These are phyloP conservation scores for Paramisgurnus dabryanus DNA, from an alignment of 2,113 vertebrate genomes.

Conservation along the genomic window DNA sequence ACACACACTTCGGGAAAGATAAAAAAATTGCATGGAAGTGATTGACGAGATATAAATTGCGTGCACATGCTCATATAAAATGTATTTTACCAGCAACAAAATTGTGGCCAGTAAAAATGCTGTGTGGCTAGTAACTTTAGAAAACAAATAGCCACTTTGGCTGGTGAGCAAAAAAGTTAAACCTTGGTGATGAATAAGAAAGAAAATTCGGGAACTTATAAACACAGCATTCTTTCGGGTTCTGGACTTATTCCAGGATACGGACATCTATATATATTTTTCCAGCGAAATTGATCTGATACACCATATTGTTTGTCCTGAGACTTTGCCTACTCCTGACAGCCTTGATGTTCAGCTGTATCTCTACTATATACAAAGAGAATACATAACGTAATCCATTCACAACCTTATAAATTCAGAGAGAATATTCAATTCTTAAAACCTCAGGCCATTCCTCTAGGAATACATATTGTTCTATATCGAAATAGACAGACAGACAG, in stretches of 20 bases:
- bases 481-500: too few species aligned
- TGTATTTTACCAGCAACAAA: too few species aligned
- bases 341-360: neutral
- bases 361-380: constrained; percentile 5
- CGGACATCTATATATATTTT: neutral
- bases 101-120: too few species aligned
- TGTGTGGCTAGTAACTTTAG: too few species aligned
- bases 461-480: neutral
- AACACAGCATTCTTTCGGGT: neutral
- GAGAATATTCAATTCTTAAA: constrained; percentile 17
- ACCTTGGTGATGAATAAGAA: too few species aligned
- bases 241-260: neutral
- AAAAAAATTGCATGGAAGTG: too few species aligned
- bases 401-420: constrained; percentile 13
- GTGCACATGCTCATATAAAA: too few species aligned
- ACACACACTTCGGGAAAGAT: too few species aligned
- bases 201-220: too few species aligned
- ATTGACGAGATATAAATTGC: too few species aligned
- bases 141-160: too few species aligned
- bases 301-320: constrained; percentile 9
- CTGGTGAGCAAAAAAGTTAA: too few species aligned
- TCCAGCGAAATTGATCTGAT: neutral
- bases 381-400: constrained; percentile 6
- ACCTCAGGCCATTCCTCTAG: neutral
- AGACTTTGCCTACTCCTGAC: constrained; percentile 1